Evolutionary conservation across 2,797 vertebrate species (phyloP), one percentile per base, ranked within the genome.

Genomic region (Platalea minor): DNA sequence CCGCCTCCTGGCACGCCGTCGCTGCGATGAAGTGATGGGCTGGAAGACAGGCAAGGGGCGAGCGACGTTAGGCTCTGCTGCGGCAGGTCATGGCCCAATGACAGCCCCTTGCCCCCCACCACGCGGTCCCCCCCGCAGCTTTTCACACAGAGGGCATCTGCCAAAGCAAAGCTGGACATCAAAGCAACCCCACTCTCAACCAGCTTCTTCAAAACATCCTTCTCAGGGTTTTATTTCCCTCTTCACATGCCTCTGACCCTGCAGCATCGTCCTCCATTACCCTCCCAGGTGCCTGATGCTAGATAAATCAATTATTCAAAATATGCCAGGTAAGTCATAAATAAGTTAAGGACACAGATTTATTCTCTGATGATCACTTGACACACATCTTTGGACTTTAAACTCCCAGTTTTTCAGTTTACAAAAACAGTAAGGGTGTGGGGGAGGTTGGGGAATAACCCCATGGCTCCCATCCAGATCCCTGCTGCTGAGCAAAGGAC

Each of bases 1-100:
- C 50, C 0, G 98, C 64, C 26, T 98, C 97, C 85, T 96, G 98
- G 94, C 99, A 99, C 6, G 98, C 98, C 11, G 98, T 96, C 7
- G 92, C 98, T 0, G 93, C 43, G 35, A 98, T 96, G 88, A 98
- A 96, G 67, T 98, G 98, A 88, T 97, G 98, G 7, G 95, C 99
- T 99, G 98, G 26, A 97, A 97, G 17, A 83, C 29, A 96, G 11
- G 53, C 12, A 2, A 17, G 20, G n/a, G 39, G 46, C 3, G 3
- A 25, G 45, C 0, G 0, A 56, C 29, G 80, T 97, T 48, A 94
- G 84, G 18, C 24, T 45, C n/a, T 88, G 68, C 50, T 7, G 0
- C 1, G 7, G 45, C 3, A 20, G 59, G 5, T 5, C 13, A 0
- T 5, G 11, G 57, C 56, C 5, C 8, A 29, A 2, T 0, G 8